Evolutionary conservation across 2,888 invertebrate genomes (phyloP).

Genomic region (Leptodirus hochenwartii): DNA sequence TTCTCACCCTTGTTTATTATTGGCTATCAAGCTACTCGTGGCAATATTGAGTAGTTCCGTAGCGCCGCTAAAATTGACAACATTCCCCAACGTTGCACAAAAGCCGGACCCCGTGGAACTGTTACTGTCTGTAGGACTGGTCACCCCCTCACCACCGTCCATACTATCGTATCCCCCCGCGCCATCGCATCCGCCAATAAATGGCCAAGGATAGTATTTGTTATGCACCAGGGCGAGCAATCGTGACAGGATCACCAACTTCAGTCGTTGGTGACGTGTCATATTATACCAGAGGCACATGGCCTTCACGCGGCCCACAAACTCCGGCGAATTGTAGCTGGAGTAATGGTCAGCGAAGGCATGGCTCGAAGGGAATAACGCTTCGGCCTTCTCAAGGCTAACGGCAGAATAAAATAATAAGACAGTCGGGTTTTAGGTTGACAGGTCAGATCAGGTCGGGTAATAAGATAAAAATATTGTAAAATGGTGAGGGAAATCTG

Average conservation of each 20-base stretch:
- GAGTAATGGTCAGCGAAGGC: conserved; percentile 61
- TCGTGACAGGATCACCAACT: conserved; percentile 55
- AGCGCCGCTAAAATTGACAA: conserved; percentile 13
- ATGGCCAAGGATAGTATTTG: conserved; percentile 19
- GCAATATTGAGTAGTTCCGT: conserved; percentile 30
- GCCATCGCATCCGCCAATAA: conserved; percentile 11
- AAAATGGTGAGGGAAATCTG: no score
- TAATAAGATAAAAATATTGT: no score
- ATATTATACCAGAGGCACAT: conserved; percentile 88
- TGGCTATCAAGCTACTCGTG: conserved; percentile 27
- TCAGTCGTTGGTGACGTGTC: conserved; percentile 65
- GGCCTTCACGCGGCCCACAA: conserved; percentile 52
- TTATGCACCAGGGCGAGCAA: conserved; percentile 32
- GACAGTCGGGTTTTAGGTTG: no score
- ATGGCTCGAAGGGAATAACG: conserved; percentile 67
- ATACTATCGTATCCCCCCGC: conserved; percentile 8
- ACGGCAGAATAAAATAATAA: no score
- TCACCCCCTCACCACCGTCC: conserved; percentile 11
- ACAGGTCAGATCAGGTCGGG: no score
- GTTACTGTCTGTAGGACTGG: conserved; percentile 31
- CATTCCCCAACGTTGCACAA: no score
- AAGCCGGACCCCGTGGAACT: conserved; percentile 24
- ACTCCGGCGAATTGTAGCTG: conserved; percentile 41
- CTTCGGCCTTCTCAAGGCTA: conserved; percentile 62
- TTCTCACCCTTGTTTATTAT: conserved; percentile 13